phyloP scores from a whole-genome alignment of 2,888 invertebrate species.

The Cheilosia impressa region DNA sequence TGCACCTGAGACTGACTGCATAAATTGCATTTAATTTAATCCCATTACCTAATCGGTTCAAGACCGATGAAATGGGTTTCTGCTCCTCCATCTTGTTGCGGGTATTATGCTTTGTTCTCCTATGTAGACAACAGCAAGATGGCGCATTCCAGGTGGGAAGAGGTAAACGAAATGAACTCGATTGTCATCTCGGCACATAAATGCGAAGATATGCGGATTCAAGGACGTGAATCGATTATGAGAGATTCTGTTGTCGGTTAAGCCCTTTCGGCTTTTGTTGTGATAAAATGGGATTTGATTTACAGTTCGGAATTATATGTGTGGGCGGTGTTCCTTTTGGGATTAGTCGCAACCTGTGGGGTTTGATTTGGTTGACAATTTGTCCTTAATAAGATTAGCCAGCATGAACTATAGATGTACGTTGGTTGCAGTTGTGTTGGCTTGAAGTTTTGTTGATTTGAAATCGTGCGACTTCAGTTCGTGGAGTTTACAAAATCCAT shows the following conservation, averaged over 20 bases:
- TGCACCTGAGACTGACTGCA: constrained; percentile 10
- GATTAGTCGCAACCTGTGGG: neutral
- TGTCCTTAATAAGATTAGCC: neutral
- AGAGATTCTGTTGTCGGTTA: constrained; percentile 4
- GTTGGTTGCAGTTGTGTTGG: neutral
- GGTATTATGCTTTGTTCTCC: constrained; percentile 7
- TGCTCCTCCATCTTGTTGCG: neutral
- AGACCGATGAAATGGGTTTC: constrained; percentile 44
- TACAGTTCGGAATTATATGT: neutral
- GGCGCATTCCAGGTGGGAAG: neutral
- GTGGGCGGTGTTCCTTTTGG: neutral
- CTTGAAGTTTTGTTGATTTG: neutral
- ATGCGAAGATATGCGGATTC: constrained; percentile 10
- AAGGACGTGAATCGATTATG: constrained; percentile 42
- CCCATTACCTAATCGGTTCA: constrained; percentile 52
- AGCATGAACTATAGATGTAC: no score
- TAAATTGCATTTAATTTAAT: constrained; percentile 62
- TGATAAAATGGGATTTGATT: neutral
- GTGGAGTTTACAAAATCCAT: no score
- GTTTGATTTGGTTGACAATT: neutral
- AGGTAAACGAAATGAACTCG: constrained; percentile 30
- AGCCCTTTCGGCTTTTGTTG: constrained; percentile 2
- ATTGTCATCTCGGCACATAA: constrained; percentile 44
- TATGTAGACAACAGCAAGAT: neutral
- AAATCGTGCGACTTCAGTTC: no score